Evolutionary conservation across 2,797 vertebrate genomes (phyloP).

Genomic region (Premnoplex brunnescens): DNA sequence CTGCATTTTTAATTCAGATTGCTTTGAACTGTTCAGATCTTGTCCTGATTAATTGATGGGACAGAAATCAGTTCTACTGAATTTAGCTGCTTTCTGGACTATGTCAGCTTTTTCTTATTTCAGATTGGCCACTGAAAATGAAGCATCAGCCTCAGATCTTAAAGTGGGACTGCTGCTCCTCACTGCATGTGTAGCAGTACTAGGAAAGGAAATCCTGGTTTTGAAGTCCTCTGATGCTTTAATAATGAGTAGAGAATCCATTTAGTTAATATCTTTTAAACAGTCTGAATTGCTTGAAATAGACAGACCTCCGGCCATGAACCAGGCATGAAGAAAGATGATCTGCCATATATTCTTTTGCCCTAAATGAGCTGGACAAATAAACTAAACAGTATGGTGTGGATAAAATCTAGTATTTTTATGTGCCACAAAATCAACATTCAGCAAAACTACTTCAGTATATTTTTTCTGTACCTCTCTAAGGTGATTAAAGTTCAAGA

Average conservation of each 20-base stretch:
- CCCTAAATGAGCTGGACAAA: not conserved
- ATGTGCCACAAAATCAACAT: not conserved
- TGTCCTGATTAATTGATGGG: not conserved
- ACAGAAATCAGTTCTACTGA: not conserved
- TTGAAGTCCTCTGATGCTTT: not conserved
- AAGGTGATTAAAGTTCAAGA: not conserved
- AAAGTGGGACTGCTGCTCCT: not conserved
- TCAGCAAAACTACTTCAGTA: not conserved
- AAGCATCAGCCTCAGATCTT: not conserved
- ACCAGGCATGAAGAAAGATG: not conserved
- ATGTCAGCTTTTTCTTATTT: not conserved
- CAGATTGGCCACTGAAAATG: not conserved
- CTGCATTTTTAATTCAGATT: not conserved
- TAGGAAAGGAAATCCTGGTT: not conserved
- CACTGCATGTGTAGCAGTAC: not conserved
- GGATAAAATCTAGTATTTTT: not conserved
- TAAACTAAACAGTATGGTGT: not conserved
- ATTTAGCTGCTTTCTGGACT: not conserved
- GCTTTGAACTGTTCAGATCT: not conserved
- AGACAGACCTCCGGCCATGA: not conserved
- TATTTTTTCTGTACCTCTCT: not conserved
- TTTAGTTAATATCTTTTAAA: not conserved
- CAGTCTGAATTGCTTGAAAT: not conserved
- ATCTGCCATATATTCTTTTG: not conserved
- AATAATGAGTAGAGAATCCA: not conserved